Base-by-base conservation (phyloP, 1,140 invertebrate species). In the Drosophila jambulina region DNA sequence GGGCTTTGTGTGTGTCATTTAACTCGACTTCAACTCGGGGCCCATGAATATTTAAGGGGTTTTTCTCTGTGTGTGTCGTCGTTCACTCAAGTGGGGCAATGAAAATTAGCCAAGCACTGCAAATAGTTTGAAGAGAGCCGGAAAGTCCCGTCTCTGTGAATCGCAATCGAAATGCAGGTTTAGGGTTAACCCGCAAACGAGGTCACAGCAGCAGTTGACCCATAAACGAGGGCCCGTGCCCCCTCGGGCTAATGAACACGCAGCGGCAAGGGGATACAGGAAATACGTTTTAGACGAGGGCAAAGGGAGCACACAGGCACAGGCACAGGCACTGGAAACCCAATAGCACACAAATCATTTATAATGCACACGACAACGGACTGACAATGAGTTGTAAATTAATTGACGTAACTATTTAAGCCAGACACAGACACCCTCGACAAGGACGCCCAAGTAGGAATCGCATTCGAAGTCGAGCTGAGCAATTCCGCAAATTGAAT, bases 361-460 rank as follows among this genome's bases (percentile, higher is more conserved):
- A 84, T 88, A 88, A 88, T 88, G 84, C 63, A 88, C 85, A 87
- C 63, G 80, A 81, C 84, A 84, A 71, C 75, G 51, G 49, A 88
- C 84, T 83, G 83, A 88, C 83, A 88, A 83, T 87, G 84, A 83
- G 85, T 88, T 81, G 85, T 78, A 76, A 75, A 90, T 88, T 88
- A 88, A 88, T 88, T 88, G 85, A 88, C 83, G 84, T 60, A 69
- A 75, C 80, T 72, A 90, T 88, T 88, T 90, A 83, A 80, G 84
- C 54, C 80, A 58, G 61, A 68, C 77, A 68, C 53, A 38, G 53
- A 56, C 46, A 48, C 46, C 12, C 51, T 40, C 38, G 23, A 40
- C 60, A 51, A 27, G 67, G 42, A 83, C 62, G 27, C 64, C 21
- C 23, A 17, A 48, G 19, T 17, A 23, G 40, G 43, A 77, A 60